Evolutionary conservation across 2,888 invertebrate genomes (phyloP), one percentile per base, ranked within the genome.

Genomic region (Drosophila imparisetae): DNA sequence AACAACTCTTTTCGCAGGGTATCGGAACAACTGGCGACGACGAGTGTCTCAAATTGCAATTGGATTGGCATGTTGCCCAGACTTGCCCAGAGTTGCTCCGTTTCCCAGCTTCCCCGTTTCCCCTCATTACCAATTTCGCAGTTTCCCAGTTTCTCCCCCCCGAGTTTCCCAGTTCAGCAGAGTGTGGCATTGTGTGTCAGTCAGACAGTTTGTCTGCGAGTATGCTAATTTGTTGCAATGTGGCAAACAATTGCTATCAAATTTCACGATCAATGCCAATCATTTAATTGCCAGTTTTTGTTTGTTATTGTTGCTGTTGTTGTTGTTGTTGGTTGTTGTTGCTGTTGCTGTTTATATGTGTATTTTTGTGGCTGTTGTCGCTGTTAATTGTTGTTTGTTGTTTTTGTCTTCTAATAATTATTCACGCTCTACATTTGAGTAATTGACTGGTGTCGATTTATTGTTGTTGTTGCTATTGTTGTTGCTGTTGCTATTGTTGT

Each of bases 201-300:
- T 76, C 81, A 73, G 81, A 75, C 83, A 70, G 62, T 54, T 50
- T 83, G 87, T 83, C 89, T 88, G 74, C 13, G 45, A 42, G 48
- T 62, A 72, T 67, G 64, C 60, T 68, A 74, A 66, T 72, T 74
- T 63, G 11, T 24, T 18, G 13, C n/a, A 32, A 42, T 66, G 66
- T 81, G 89, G 60, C 87, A 83, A 45, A 45, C 83, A 86, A 71
- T 81, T 78, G 66, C 82, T 84, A 84, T 84, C 89, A 72, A 86
- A 76, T 84, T 84, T 84, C 89, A 84, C 69, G 89, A 84, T 84
- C 89, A 89, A 84, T 84, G 89, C 85, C 84, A 89, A 84, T 86
- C 89, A 86, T 81, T 86, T 86, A 86, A 89, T 86, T 86, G 87
- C 72, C 78, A 52, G 66, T 27, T 30, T 66, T 66, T 61, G 29